A percentile compares a stretch with the other conserved stretches of the same genome.
These are phyloP conservation scores for Jordanella pulchra DNA, from an alignment of 2,797 vertebrate genomes.

Conservation along the genomic window DNA sequence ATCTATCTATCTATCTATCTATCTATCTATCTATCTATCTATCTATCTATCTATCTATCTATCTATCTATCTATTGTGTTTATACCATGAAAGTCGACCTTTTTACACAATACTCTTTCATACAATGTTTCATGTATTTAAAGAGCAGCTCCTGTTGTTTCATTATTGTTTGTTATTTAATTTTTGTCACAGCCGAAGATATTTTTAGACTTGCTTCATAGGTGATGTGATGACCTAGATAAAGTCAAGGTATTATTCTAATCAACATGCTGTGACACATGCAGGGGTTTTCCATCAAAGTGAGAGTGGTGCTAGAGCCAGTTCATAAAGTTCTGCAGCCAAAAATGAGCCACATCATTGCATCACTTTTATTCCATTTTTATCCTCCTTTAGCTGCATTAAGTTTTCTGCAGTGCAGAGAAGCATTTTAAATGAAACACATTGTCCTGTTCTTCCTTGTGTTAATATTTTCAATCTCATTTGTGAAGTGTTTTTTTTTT, in stretches of 20 bases:
- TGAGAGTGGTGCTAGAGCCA: neutral
- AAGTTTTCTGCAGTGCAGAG: neutral
- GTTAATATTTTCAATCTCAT: neutral
- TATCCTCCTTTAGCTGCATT: neutral
- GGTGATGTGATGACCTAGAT: neutral
- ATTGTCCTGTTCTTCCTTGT: neutral
- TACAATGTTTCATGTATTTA: neutral
- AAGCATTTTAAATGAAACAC: neutral
- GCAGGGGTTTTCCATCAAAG: slow-evolving; percentile 1
- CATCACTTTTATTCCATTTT: neutral
- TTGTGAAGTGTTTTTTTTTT: neutral
- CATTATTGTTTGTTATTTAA: neutral
- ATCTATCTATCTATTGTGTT: too few species aligned
- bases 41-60: too few species aligned
- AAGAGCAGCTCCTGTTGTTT: neutral
- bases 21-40: too few species aligned
- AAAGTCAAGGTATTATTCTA: neutral
- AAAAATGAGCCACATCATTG: neutral
- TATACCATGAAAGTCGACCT: neutral
- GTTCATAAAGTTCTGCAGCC: neutral
- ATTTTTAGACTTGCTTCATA: neutral
- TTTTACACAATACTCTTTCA: neutral
- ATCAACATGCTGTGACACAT: neutral
- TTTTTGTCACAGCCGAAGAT: neutral
- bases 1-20: too few species aligned